These are phyloP conservation scores for Drosophila infuscata DNA, from an alignment of 2,888 invertebrate genomes.

Conservation along the genomic window DNA sequence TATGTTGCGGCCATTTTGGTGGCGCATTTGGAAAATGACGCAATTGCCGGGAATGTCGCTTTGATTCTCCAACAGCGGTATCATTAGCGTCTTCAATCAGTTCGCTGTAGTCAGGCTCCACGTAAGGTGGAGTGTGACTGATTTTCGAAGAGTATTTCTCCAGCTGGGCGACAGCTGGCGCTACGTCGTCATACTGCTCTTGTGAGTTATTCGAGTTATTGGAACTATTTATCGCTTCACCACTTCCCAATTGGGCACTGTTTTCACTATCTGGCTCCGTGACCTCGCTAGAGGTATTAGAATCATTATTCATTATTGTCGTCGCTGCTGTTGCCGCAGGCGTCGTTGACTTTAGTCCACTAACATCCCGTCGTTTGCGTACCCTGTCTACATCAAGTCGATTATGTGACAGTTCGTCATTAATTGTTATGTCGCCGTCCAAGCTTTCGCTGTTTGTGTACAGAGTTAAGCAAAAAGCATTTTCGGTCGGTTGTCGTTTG, in stretches of 20 bases:
- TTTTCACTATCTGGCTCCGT: constrained; percentile 35
- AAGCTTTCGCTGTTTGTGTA: constrained; percentile 69
- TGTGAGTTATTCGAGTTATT: constrained; percentile 50
- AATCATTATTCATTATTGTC: constrained; percentile 39
- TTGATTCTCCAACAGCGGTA: constrained; percentile 76
- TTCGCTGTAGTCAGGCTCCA: constrained; percentile 18
- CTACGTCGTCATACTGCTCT: constrained; percentile 47
- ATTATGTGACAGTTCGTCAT: constrained; percentile 72
- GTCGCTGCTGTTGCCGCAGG: constrained; percentile 6
- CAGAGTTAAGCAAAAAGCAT: constrained; percentile 63
- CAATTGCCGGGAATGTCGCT: constrained; percentile 81
- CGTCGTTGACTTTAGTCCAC: constrained; percentile 19
- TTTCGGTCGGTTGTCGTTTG: constrained; percentile 59
- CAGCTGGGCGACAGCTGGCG: constrained; percentile 7
- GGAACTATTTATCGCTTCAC: constrained; percentile 39
- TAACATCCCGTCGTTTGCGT: constrained; percentile 59
- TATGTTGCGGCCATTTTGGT: constrained; percentile 63
- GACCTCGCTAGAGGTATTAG: constrained; percentile 56
- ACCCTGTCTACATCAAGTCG: constrained; percentile 61
- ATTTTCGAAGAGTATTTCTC: constrained; percentile 68
- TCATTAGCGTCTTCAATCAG: constrained; percentile 39
- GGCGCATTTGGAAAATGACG: constrained; percentile 63
- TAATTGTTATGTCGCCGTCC: constrained; percentile 58
- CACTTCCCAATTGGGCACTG: constrained; percentile 16
- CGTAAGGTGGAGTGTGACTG: constrained; percentile 18